These are phyloP conservation scores for Limanda limanda DNA, from an alignment of 2,113 vertebrate species.

Conservation along the genomic window DNA sequence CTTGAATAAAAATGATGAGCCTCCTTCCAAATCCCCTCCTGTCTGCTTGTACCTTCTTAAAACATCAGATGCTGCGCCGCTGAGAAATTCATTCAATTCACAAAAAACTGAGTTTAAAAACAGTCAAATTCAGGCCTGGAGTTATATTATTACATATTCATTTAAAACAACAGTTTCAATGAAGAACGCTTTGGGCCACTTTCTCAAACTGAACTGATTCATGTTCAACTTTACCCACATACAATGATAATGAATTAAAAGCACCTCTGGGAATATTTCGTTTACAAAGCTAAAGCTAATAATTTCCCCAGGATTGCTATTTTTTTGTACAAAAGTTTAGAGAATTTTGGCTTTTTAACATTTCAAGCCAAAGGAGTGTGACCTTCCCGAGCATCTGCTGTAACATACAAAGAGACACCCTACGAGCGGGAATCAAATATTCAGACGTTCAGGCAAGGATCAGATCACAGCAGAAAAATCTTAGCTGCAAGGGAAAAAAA, in stretches of 20 bases:
- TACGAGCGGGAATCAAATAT: slow-evolving; percentile 1
- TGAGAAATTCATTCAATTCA: background rate
- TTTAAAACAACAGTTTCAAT: background rate
- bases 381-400: background rate
- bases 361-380: background rate
- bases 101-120: background rate
- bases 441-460: slow-evolving; percentile 14
- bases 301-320: background rate
- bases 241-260: background rate
- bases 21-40: slow-evolving; percentile 69
- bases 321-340: background rate
- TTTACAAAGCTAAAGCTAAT: slow-evolving; percentile 8
- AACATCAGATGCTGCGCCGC: background rate
- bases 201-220: slow-evolving; percentile 7
- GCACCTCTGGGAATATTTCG: slow-evolving; percentile 6
- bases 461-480: slow-evolving; percentile 2
- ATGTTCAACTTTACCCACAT: slow-evolving; percentile 6
- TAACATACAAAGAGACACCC: slow-evolving; percentile 11
- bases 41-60: slow-evolving; percentile 36
- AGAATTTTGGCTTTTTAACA: background rate
- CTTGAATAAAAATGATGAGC: slow-evolving; percentile 82
- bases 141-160: slow-evolving; percentile 10
- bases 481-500: background rate
- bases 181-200: background rate
- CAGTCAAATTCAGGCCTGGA: background rate